Evolutionary conservation across 2,888 invertebrate genomes (phyloP), one percentile per base, ranked within the genome.

Genomic region (Poecilus cupreus): DNA sequence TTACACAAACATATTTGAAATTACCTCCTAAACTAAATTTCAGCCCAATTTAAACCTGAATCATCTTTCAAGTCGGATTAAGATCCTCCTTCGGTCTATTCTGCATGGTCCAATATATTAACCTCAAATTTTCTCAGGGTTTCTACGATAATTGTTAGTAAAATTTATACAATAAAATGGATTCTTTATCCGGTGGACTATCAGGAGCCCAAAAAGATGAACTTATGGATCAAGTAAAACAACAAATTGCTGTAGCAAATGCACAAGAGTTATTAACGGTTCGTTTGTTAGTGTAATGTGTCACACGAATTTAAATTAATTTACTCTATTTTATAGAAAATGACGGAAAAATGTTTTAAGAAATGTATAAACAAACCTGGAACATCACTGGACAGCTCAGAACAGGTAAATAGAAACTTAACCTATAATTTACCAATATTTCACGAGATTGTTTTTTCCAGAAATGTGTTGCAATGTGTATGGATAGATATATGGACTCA

Each of bases 401-500:
- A 97, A 92, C 93, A 94, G 90, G 95, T 94, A 88, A 88, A 85
- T 85, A 68, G 74, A 75, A 20, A 20, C 43, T 46, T 70, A 54
- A 32, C 20, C 24, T 20, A 10, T 81, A 82, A 72, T 32, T 43
- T 24, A 49, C 8, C 6, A 16, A n/a, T 81, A 82, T 70, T 46
- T 46, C 18, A 79, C 10, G 4, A 64, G 46, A 10, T 46, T 8
- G 49, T 64, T 43, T 76, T 49, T 92, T 91, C 72, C 94, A 98
- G 94, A 98, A 97, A 94, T 98, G 98, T 88, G 93, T 98, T 85
- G 96, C 97, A 0, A 97, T 98, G 96, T 98, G 98, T 89, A 98
- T 98, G 98, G 98, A 98, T 89, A 92, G 98, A 87, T 99, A 97
- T 91, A 96, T 98, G 96, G 98, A 99, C 87, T 94, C 97, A 2